A percentile compares a stretch with the other conserved stretches of the same genome.
Conservation (phyloP, 2,888 invertebrate species). For the Nomada goodeniana region DNA sequence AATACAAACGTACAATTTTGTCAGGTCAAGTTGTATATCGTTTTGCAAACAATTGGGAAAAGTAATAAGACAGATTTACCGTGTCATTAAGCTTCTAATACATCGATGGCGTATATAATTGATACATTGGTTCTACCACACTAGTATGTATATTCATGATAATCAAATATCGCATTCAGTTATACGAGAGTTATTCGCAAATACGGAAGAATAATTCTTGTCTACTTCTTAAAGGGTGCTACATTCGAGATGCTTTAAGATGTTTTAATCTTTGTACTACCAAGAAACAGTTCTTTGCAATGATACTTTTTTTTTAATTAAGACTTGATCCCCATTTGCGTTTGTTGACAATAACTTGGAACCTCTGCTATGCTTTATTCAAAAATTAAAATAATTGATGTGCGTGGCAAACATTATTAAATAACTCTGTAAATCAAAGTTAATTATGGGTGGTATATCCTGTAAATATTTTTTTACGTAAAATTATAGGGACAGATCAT, state of each 20-base stretch:
- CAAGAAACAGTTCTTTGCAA: conserved; percentile 1
- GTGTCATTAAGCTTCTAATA: conserved; percentile 20
- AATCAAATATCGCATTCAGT: conserved; percentile 35
- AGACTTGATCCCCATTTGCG: background rate
- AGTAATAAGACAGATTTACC: background rate
- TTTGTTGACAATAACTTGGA: conserved; percentile 5
- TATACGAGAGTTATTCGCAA: conserved; percentile 19
- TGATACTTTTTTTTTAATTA: conserved; percentile 23
- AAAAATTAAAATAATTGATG: background rate
- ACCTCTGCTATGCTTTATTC: conserved; percentile 7
- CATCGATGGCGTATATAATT: conserved; percentile 40
- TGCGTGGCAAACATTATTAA: conserved; percentile 22
- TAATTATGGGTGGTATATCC: conserved; percentile 42
- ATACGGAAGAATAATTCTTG: conserved; percentile 15
- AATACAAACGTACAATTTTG: conserved; percentile 12
- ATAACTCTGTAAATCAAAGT: conserved; percentile 51
- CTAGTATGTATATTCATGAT: conserved; percentile 11
- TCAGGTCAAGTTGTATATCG: background rate
- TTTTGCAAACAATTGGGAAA: background rate
- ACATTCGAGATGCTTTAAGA: background rate
- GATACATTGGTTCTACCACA: conserved; percentile 14
- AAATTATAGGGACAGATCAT: conserved; percentile 38
- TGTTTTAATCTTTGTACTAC: background rate
- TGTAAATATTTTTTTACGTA: conserved; percentile 63
- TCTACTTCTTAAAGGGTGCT: background rate